Percentiles rank a stretch among this genome's conserved stretches.
Evolutionary conservation across 2,797 vertebrate genomes (phyloP).

Genomic region (Falco berigora): DNA sequence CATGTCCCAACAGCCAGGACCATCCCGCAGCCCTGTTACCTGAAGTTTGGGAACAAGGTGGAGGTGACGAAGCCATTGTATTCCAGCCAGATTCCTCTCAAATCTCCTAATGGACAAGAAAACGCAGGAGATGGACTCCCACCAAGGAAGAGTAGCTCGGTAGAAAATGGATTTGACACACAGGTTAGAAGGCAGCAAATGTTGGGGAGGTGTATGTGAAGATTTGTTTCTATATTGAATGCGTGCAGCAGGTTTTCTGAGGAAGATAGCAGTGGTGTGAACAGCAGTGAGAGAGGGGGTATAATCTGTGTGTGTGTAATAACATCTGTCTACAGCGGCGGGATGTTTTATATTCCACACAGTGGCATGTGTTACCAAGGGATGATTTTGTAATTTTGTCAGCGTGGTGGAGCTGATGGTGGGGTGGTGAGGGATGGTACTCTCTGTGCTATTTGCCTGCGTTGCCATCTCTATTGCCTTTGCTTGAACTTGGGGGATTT

Average conservation of each 20-base stretch:
- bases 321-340: neutral
- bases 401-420: neutral
- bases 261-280: neutral
- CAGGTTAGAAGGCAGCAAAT: conserved; percentile 79
- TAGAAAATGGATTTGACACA: conserved; percentile 79
- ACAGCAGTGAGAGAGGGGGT: neutral
- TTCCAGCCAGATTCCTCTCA: conserved; percentile 78
- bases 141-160: conserved; percentile 67
- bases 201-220: neutral
- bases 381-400: neutral
- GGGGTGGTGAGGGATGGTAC: neutral
- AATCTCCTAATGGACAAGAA: conserved; percentile 71
- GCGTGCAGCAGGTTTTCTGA: neutral
- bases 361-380: neutral
- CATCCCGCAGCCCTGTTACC: conserved; percentile 78
- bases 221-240: neutral
- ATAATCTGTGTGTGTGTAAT: neutral
- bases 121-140: conserved; percentile 58
- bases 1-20: conserved; percentile 81
- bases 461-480: neutral
- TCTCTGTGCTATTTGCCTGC: neutral
- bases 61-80: conserved; percentile 78
- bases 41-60: conserved; percentile 79
- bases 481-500: neutral
- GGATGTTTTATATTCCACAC: neutral